phyloP scores from a whole-genome alignment of 2,113 vertebrate genomes.

The Oreochromis aureus region DNA sequence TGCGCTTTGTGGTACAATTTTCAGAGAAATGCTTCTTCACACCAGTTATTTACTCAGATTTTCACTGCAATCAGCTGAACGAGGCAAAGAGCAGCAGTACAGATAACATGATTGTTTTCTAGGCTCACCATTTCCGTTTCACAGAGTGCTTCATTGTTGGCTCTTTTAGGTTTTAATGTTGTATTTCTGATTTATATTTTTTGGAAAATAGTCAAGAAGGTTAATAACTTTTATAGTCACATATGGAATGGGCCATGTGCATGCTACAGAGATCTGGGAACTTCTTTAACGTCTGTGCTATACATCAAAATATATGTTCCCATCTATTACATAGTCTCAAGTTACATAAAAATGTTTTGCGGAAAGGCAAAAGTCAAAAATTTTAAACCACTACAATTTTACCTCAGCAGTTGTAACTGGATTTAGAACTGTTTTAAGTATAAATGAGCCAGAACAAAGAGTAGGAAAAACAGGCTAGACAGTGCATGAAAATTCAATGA shows the following conservation, averaged over 20 bases:
- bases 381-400: not conserved
- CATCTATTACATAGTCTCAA: not conserved
- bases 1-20: not conserved
- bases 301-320: not conserved
- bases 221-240: not conserved
- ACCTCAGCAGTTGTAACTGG: not conserved
- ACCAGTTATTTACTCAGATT: not conserved
- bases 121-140: not conserved
- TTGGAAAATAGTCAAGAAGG: not conserved
- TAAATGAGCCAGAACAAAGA: not conserved
- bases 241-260: not conserved
- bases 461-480: not conserved
- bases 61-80: not conserved
- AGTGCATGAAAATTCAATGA: not conserved
- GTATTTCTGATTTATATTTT: not conserved
- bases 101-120: not conserved
- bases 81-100: not conserved
- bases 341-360: not conserved
- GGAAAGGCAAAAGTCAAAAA: not conserved
- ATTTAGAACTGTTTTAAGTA: not conserved
- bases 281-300: not conserved
- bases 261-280: not conserved
- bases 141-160: not conserved
- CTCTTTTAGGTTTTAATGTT: conserved; percentile 6
- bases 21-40: not conserved